Percentiles rank a stretch among this genome's conserved stretches.
These are phyloP conservation scores for Neoseiulus cucumeris DNA, from an alignment of 1,140 invertebrate genomes.

Conservation along the genomic window DNA sequence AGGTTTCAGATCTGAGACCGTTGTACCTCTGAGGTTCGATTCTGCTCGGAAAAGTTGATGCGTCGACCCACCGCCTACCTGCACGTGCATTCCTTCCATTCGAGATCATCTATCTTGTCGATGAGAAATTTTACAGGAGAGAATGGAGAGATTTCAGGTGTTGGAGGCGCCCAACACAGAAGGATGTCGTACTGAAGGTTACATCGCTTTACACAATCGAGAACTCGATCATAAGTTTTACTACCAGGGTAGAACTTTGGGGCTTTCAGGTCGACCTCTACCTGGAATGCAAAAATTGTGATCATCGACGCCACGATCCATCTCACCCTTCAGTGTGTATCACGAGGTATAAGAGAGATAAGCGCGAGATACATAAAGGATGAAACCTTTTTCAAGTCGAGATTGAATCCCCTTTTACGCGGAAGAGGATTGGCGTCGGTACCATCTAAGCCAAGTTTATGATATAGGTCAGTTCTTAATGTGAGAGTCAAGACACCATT, in stretches of 20 bases:
- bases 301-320: no score
- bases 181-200: not conserved
- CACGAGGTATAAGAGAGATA: no score
- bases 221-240: not conserved
- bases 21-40: not conserved
- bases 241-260: not conserved
- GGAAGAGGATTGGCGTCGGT: not conserved
- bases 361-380: no score
- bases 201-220: not conserved
- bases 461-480: not conserved
- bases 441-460: not conserved
- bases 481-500: not conserved
- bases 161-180: not conserved
- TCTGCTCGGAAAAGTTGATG: not conserved
- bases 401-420: not conserved
- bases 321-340: no score
- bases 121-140: not conserved
- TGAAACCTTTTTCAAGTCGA: not conserved
- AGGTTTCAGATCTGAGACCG: not conserved
- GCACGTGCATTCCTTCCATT: not conserved
- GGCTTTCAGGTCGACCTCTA: not conserved
- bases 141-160: not conserved
- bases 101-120: not conserved
- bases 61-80: not conserved
- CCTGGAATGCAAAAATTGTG: not conserved